A percentile compares a stretch with the other conserved stretches of the same genome.
Conservation (phyloP, 2,113 vertebrate species). For the Acanthisitta chloris region DNA sequence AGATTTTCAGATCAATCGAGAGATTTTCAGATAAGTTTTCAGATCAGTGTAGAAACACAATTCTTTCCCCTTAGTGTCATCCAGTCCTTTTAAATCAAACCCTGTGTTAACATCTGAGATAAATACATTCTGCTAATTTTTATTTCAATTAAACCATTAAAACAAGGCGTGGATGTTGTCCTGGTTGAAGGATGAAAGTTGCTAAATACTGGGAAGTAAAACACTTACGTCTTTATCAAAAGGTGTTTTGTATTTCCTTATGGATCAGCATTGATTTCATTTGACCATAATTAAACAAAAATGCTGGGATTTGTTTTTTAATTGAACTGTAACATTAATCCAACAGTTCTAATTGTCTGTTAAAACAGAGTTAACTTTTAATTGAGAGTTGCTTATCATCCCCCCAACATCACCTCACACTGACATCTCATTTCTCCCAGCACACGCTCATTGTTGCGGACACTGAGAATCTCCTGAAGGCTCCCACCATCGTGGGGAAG, state of each 20-base stretch:
- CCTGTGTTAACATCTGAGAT: background rate
- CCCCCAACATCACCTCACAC: rapidly evolving
- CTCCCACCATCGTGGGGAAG: conserved; percentile 91
- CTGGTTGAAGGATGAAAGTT: background rate
- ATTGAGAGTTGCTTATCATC: background rate
- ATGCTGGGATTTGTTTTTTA: background rate
- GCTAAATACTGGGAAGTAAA: background rate
- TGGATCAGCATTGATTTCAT: background rate
- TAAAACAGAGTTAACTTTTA: background rate
- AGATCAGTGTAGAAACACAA: background rate
- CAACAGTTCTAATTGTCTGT: background rate
- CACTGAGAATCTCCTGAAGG: conserved; percentile 92
- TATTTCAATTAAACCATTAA: background rate
- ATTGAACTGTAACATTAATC: rapidly evolving
- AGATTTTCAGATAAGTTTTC: too few species aligned
- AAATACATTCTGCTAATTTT: background rate
- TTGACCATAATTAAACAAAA: background rate
- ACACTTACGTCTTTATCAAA: background rate
- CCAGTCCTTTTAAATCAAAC: background rate
- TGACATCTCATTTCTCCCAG: conserved; percentile 39
- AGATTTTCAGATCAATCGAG: background rate
- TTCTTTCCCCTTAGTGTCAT: rapidly evolving
- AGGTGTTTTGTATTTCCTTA: background rate
- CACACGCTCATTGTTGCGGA: conserved; percentile 92
- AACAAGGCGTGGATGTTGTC: rapidly evolving